Base-by-base conservation (phyloP, 1,140 invertebrate genomes). In the Anadara kagoshimensis region DNA sequence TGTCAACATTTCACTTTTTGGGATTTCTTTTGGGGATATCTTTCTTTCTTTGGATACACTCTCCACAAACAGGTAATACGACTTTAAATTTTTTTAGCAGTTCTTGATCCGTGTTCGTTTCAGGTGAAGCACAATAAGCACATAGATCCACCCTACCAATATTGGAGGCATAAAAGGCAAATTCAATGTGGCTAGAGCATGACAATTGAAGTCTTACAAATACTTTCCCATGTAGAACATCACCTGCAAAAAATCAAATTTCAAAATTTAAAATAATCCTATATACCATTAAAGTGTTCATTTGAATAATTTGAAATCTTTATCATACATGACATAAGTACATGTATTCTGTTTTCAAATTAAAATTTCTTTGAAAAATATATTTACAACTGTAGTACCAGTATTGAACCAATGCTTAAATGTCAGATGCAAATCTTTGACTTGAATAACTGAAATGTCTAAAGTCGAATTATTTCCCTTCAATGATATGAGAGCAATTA, bases 391-490 rank as follows among this genome's bases (percentile, higher is more conserved):
- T 53, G 51, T 53, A 53, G 51, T n/a, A 53, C 51, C 51, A 53
- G 51, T 53, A 53, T 53, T 53, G 51, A 53, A 53, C 51, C 51
- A 8, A 53, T 53, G 51, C 51, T 53, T 53, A 53, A 53, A 53
- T 53, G 51, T 53, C 51, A 53, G 51, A 53, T 8, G 51, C 51
- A 53, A 53, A 53, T 53, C 51, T 53, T 53, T 53, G 51, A 53
- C n/a, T 53, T 53, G 51, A 53, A 53, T 53, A 53, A n/a, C 51
- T 53, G 51, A 53, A 53, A 53, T 53, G 51, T 53, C 51, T n/a
- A 53, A 53, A 53, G 51, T 53, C 51, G 51, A 53, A 53, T 53
- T 53, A 53, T 53, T 53, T n/a, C 51, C n/a, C 51, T 53, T 53
- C 51, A 53, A 53, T 53, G 51, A 53, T 53, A 53, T n/a, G 51